Evolutionary conservation across 2,797 vertebrate species (phyloP), one percentile per base, ranked within the genome.

Genomic region (Peromyscus melanophrys): DNA sequence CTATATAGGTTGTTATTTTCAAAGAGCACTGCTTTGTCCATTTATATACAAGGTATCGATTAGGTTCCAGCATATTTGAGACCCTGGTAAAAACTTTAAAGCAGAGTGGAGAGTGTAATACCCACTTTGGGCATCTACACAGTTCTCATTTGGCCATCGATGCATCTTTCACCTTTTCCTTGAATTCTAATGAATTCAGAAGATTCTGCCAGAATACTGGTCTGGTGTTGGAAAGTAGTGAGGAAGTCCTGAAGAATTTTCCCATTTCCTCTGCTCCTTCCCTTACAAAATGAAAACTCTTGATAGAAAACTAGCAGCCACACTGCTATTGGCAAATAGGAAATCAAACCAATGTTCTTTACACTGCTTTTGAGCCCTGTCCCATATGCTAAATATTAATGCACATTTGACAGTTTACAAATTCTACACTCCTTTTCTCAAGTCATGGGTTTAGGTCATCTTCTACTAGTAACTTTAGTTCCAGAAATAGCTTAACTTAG

Each of bases 381-480:
- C 13, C 76, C 12, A 4, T 52, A 52, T 91, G 61, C n/a, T 91
- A 95, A 86, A 75, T 95, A 89, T 63, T 81, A 57, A 86, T 49
- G 34, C 29, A 75, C 14, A 37, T 34, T 59, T 67, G 49, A 37
- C 71, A n/a, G 59, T 90, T 94, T 94, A 21, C n/a, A 90, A 96
- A 83, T 57, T 40, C 29, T 80, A 19, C 12, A 65, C 73, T 94
- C 27, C 46, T 46, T 93, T 90, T 65, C 83, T 94, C 55, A 86
- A 76, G 82, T 80, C 69, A 77, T 78, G 55, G 82, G 37, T 89
- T 91, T 91, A 87, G 52, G 46, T 83, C 75, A 80, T 80, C 40
- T 92, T 90, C 81, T 69, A 92, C 78, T 69, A 90, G n/a, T 78
- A 95, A 91, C 69, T 73, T 76, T 85, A 83, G 78, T 82, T 96